A percentile compares a stretch with the other conserved stretches of the same genome.
Conservation (phyloP, 2,888 invertebrate species). For the Synanthedon formicaeformis region DNA sequence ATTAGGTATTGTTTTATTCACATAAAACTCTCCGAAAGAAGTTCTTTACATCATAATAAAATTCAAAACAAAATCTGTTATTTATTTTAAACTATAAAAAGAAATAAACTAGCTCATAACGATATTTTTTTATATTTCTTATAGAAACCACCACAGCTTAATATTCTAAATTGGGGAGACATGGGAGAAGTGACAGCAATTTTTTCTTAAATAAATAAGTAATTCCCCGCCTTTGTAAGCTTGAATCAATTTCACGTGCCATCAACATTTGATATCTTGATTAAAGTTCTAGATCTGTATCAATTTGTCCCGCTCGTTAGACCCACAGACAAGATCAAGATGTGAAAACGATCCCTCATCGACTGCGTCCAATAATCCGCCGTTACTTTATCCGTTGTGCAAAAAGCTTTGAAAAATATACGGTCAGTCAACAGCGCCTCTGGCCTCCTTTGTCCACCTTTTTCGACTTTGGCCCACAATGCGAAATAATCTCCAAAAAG, state of each 20-base stretch:
- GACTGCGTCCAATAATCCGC: constrained; percentile 20
- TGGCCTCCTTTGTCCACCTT: constrained; percentile 39
- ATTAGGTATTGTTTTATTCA: too few relatives aligned
- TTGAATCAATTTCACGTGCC: constrained; percentile 44
- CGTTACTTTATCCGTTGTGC: constrained; percentile 29
- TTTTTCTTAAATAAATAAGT: too few relatives aligned
- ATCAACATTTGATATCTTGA: constrained; percentile 29
- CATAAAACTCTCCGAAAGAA: too few relatives aligned
- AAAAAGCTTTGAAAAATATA: constrained; percentile 20
- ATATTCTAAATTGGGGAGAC: too few relatives aligned
- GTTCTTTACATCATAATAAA: too few relatives aligned
- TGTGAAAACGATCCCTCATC: constrained; percentile 36
- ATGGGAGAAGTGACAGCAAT: too few relatives aligned
- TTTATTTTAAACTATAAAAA: too few relatives aligned
- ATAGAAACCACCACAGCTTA: too few relatives aligned
- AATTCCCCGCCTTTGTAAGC: neutral
- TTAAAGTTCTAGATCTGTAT: constrained; percentile 20
- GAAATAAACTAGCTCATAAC: too few relatives aligned
- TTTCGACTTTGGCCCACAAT: constrained; percentile 56
- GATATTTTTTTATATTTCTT: too few relatives aligned
- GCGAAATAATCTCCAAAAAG: constrained; percentile 64
- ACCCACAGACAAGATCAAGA: constrained; percentile 26
- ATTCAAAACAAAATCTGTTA: too few relatives aligned
- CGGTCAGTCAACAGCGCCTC: constrained; percentile 58
- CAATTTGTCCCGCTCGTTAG: constrained; percentile 12